A percentile compares a stretch with the other conserved stretches of the same genome.
These are phyloP conservation scores for Chaetura pelagica DNA, from an alignment of 2,113 vertebrate genomes.

Conservation along the genomic window DNA sequence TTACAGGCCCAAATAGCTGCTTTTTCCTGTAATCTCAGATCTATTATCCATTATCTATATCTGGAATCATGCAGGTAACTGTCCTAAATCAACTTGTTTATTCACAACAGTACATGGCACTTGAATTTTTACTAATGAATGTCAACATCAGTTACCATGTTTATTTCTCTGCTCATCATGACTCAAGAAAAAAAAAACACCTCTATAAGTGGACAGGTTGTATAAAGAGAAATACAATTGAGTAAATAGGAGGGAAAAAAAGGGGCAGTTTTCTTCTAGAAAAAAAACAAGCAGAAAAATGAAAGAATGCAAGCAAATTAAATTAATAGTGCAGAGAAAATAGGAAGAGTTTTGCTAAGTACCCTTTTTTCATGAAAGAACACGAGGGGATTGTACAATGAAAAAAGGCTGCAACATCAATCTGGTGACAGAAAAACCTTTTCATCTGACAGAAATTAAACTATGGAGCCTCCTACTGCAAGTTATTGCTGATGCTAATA, in stretches of 20 bases:
- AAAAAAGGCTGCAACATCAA: neutral
- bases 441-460: neutral
- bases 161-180: neutral
- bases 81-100: neutral
- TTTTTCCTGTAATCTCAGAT: neutral
- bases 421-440: conserved; percentile 18
- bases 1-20: neutral
- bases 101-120: neutral
- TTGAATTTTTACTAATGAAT: neutral
- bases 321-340: neutral
- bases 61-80: neutral
- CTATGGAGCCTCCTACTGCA: neutral
- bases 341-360: neutral
- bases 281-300: neutral
- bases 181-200: neutral
- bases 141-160: neutral
- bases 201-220: neutral
- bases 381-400: neutral
- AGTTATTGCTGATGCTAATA: neutral
- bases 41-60: neutral
- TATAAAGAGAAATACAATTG: neutral
- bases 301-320: neutral
- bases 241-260: neutral
- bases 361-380: neutral
- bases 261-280: neutral